phyloP scores from a whole-genome alignment of 2,888 invertebrate genomes.

The Xestia ashworthii region DNA sequence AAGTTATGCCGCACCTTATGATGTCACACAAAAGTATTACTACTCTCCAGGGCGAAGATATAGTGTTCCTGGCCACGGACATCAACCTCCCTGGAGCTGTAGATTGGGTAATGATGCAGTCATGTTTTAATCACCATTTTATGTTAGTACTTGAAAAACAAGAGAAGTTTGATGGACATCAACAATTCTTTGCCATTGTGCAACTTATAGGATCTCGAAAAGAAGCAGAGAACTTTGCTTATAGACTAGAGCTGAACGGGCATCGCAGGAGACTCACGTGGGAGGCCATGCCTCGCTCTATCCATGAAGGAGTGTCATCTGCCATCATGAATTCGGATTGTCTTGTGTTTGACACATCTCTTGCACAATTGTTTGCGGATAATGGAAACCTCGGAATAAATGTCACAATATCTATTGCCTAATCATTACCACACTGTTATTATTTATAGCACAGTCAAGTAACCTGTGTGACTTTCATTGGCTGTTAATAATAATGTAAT shows the following conservation, averaged over 20 bases:
- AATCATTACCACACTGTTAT: constrained; percentile 78
- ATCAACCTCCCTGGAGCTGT: constrained; percentile 99
- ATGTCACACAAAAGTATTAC: constrained; percentile 99
- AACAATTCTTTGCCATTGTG: constrained; percentile 99
- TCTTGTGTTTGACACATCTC: constrained; percentile 99
- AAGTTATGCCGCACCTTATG: constrained; percentile 99
- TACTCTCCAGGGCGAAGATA: constrained; percentile 99
- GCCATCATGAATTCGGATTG: constrained; percentile 99
- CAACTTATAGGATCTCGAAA: constrained; percentile 99
- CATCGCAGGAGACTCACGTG: constrained; percentile 98
- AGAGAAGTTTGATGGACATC: constrained; percentile 99
- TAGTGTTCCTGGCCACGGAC: constrained; percentile 99
- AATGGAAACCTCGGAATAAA: constrained; percentile 99
- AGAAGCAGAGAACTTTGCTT: constrained; percentile 99
- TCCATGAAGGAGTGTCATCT: constrained; percentile 99
- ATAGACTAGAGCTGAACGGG: constrained; percentile 99
- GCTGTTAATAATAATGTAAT: constrained; percentile 72
- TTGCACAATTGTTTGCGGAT: constrained; percentile 99
- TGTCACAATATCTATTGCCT: constrained; percentile 99
- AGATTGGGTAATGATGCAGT: constrained; percentile 99
- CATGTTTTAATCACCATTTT: constrained; percentile 99
- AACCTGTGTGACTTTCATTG: constrained; percentile 70
- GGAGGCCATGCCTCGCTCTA: constrained; percentile 99
- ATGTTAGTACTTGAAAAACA: constrained; percentile 99
- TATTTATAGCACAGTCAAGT: constrained; percentile 54